Evolutionary conservation across 2,797 vertebrate genomes (phyloP), one percentile per base, ranked within the genome.

Genomic region (Pristis pectinata): DNA sequence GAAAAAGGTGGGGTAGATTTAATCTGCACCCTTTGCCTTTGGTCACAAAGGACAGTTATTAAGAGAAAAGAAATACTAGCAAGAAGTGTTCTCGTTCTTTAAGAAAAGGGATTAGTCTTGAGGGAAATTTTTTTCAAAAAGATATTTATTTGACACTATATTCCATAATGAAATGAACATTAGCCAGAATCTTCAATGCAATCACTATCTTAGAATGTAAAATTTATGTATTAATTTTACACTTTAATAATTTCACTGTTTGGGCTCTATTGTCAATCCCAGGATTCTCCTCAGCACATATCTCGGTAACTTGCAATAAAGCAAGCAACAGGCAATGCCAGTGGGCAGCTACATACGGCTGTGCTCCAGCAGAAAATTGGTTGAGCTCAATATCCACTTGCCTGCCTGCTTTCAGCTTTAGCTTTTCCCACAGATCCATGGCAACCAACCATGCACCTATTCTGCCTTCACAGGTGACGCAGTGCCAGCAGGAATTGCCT

Each of bases 11-110:
- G 96, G 97, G 96, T 96, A 96, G 96, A 97, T 97, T 96, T 96
- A 97, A 96, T 97, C 96, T 97, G 96, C 96, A 97, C 97, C 96
- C 96, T 97, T 97, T 96, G 96, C 96, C 97, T 96, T 96, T 96
- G 96, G 97, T 97, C 96, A 97, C 95, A 96, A 97, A 96, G 96
- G 96, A 96, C 96, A 96, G 96, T 97, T 97, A 97, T 96, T 92
- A 95, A 95, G 96, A 95, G 95, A 96, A 95, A 95, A 49, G 70
- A 34, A 94, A 94, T 94, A 53, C 41, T 56, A 76, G 44, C 8
- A 70, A 94, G 94, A 76, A 17, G 17, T 53, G 41, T 53, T 94
- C 30, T 34, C 4, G 72, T 76, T 74, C 44, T 41, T 94, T 74
- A 76, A 76, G 44, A 56, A 17, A 49, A 72, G 72, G 70, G 44